Percentiles rank a stretch among this genome's conserved stretches.
Evolutionary conservation across 2,888 invertebrate species (phyloP).

Genomic region (Aelia acuminata): DNA sequence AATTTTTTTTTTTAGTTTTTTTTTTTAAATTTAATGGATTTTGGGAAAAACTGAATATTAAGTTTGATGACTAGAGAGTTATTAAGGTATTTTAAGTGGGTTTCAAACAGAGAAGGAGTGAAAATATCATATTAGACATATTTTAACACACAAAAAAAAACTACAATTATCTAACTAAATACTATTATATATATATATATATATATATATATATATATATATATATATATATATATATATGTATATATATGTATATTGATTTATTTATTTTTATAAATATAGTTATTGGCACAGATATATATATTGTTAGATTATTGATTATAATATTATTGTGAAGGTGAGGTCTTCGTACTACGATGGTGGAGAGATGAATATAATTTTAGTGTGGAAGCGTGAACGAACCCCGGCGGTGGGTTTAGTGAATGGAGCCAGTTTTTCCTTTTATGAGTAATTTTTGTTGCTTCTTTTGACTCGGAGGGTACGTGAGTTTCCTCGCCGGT

Average conservation of each 20-base stretch:
- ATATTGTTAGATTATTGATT: not conserved
- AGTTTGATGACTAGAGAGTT: too few relatives aligned
- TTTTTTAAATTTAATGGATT: too few relatives aligned
- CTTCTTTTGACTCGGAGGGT: constrained; percentile 17
- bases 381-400: constrained; percentile 7
- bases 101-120: too few relatives aligned
- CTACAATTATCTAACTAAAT: too few relatives aligned
- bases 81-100: too few relatives aligned
- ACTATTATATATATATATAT: too few relatives aligned
- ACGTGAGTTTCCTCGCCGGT: constrained; percentile 12
- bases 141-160: too few relatives aligned
- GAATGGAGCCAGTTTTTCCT: constrained; percentile 40
- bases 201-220: not conserved
- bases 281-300: too few relatives aligned
- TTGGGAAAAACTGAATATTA: too few relatives aligned
- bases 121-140: too few relatives aligned
- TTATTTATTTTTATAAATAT: too few relatives aligned
- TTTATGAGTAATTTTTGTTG: constrained; percentile 40
- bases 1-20: too few relatives aligned
- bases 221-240: constrained; percentile 14
- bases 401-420: constrained; percentile 40
- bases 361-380: constrained; percentile 22
- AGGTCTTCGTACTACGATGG: not conserved
- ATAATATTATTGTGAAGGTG: not conserved
- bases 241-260: not conserved